Conservation (phyloP, 2,888 invertebrate species). For the Mamestra brassicae region DNA sequence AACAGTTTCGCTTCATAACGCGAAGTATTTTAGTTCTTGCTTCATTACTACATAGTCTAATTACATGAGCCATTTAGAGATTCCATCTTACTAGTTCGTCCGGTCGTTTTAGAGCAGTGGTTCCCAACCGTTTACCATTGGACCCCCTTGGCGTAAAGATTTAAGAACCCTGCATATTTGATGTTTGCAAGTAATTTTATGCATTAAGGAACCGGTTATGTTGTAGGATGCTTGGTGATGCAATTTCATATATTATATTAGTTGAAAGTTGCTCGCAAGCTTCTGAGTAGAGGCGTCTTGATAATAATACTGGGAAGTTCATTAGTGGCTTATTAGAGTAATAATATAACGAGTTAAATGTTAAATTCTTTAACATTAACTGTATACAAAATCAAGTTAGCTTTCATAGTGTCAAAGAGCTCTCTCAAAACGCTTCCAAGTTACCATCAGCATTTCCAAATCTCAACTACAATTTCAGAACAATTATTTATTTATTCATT, state of each 20-base stretch:
- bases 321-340: not conserved
- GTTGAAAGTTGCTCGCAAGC: constrained; percentile 3
- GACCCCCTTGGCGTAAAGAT: too few relatives aligned
- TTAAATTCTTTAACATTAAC: not conserved
- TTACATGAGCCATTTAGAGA: constrained; percentile 48
- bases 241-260: constrained; percentile 13
- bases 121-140: not conserved
- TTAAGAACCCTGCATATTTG: constrained; percentile 14
- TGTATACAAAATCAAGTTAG: not conserved
- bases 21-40: constrained; percentile 40
- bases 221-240: not conserved
- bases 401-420: not conserved
- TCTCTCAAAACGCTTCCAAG: too few relatives aligned
- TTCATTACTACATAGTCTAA: constrained; percentile 33
- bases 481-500: too few relatives aligned
- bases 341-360: not conserved
- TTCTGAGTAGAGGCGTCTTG: not conserved
- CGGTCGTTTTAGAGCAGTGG: not conserved
- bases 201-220: constrained; percentile 15
- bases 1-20: constrained; percentile 34
- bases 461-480: not conserved
- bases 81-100: constrained; percentile 18
- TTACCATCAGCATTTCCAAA: not conserved
- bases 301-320: not conserved
- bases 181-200: constrained; percentile 43